A percentile compares a stretch with the other conserved stretches of the same genome.
These are phyloP conservation scores for Nibea albiflora DNA, from an alignment of 2,113 vertebrate genomes.

Conservation along the genomic window DNA sequence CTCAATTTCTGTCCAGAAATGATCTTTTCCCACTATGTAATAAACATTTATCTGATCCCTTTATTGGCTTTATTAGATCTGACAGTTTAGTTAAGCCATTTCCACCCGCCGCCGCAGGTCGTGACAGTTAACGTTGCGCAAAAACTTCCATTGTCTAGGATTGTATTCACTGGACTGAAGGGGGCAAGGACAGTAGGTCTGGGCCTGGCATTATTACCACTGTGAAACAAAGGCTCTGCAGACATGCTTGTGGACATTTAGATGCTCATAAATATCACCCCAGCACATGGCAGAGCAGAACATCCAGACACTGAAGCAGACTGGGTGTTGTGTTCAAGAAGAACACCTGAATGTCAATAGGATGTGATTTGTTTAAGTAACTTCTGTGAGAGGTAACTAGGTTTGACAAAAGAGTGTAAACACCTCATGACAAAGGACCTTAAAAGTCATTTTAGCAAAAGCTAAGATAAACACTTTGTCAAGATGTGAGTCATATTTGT, in stretches of 20 bases:
- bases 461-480: too few relatives aligned
- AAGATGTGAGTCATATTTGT: not conserved
- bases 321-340: constrained; percentile 28
- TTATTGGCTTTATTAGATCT: constrained; percentile 99
- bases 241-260: constrained; percentile 71
- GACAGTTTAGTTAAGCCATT: constrained; percentile 99
- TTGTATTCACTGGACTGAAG: constrained; percentile 80
- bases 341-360: constrained; percentile 52
- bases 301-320: constrained; percentile 34
- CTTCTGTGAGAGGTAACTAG: not conserved
- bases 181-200: constrained; percentile 68
- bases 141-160: constrained; percentile 92
- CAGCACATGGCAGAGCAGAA: constrained; percentile 58
- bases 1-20: constrained; percentile 99
- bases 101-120: constrained; percentile 92
- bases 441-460: not conserved
- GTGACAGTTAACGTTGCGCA: constrained; percentile 94
- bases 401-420: not conserved
- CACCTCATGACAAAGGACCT: not conserved
- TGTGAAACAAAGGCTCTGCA: constrained; percentile 55
- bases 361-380: not conserved
- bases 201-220: constrained; percentile 66
- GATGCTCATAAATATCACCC: constrained; percentile 67
- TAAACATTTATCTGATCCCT: constrained; percentile 99
- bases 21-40: constrained; percentile 97